Conservation (phyloP, 2,113 vertebrate genomes). For the Tetraodon nigroviridis region DNA sequence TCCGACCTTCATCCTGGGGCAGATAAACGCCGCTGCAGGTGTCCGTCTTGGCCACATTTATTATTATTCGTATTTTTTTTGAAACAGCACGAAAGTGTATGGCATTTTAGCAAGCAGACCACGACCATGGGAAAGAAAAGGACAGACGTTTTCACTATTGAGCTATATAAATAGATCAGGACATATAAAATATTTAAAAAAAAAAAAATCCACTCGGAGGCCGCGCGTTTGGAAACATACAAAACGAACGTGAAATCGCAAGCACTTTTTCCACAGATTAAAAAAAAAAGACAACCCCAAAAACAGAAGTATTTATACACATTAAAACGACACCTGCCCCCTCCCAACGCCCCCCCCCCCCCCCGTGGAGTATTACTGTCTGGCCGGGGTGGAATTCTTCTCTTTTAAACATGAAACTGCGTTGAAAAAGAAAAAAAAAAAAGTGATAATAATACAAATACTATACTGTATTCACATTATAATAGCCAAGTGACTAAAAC, state of each 20-base stretch:
- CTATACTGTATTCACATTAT: conserved; percentile 75
- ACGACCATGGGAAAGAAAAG: conserved; percentile 69
- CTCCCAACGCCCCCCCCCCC: conserved; percentile 32
- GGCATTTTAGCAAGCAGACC: conserved; percentile 78
- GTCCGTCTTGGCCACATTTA: conserved; percentile 69
- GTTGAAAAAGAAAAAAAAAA: conserved; percentile 37
- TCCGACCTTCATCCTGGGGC: background rate
- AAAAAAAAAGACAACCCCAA: conserved; percentile 51
- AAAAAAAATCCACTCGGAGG: conserved; percentile 49
- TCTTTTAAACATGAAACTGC: conserved; percentile 46
- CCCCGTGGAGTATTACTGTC: conserved; percentile 49
- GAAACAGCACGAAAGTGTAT: conserved; percentile 76
- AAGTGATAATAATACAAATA: conserved; percentile 71
- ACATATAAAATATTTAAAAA: conserved; percentile 71
- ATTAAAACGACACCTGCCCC: conserved; percentile 61
- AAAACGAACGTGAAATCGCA: conserved; percentile 66
- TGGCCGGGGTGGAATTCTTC: conserved; percentile 6
- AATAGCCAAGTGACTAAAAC: conserved; percentile 71
- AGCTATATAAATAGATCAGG: conserved; percentile 73
- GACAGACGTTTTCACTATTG: conserved; percentile 61
- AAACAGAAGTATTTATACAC: conserved; percentile 66
- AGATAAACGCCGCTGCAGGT: conserved; percentile 5
- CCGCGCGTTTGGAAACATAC: conserved; percentile 53
- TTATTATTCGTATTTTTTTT: conserved; percentile 41
- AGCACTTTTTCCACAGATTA: conserved; percentile 64